Percentiles rank a stretch among this genome's conserved stretches.
Conservation (phyloP, 2,797 vertebrate genomes). For the Muraenolepis orangiensis region DNA sequence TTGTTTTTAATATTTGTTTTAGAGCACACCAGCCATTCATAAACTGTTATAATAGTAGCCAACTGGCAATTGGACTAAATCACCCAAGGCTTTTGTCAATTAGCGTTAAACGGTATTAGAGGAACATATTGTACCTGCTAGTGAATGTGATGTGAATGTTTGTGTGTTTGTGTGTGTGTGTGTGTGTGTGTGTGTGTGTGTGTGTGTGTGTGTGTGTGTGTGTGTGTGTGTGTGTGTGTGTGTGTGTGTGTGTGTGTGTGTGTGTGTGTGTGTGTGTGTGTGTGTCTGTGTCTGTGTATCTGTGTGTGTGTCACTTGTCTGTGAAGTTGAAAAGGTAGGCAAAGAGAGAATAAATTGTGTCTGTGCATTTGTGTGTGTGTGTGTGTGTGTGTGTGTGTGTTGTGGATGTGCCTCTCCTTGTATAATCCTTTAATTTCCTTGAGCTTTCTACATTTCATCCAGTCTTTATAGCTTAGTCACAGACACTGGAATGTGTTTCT, state of each 20-base stretch:
- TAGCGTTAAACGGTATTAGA: conserved; percentile 37
- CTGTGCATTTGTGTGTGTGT: conserved; percentile 10
- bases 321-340: not conserved
- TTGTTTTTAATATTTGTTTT: too few relatives aligned
- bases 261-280: not conserved
- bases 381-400: conserved; percentile 15
- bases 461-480: conserved; percentile 31
- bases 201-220: conserved; percentile 9
- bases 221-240: not conserved
- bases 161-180: conserved; percentile 1
- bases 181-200: conserved; percentile 11
- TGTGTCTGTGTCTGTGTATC: not conserved
- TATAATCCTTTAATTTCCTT: conserved; percentile 50
- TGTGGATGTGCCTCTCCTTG: conserved; percentile 20
- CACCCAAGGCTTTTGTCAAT: conserved; percentile 52
- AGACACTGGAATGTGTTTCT: conserved; percentile 5
- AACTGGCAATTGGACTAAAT: conserved; percentile 47
- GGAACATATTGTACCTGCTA: conserved; percentile 32
- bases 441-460: conserved; percentile 35
- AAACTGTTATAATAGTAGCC: conserved; percentile 40
- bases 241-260: not conserved
- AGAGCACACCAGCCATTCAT: conserved; percentile 25
- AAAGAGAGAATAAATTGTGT: not conserved
- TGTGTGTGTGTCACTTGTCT: not conserved
- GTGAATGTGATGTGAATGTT: conserved; percentile 5